These are phyloP conservation scores for Ips typographus DNA, from an alignment of 1,140 invertebrate genomes.

Conservation along the genomic window DNA sequence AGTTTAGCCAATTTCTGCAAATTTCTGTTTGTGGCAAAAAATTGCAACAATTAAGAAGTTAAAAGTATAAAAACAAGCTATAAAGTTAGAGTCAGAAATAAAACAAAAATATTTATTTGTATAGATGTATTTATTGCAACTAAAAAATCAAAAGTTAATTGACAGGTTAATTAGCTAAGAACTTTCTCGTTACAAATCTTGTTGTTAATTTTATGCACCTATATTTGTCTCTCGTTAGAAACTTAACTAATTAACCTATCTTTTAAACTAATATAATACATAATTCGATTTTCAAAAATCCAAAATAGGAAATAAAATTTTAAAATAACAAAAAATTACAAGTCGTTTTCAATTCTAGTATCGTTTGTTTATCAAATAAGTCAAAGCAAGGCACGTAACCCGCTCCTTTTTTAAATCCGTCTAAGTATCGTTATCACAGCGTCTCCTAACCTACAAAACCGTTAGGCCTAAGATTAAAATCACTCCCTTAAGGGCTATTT, in stretches of 20 bases:
- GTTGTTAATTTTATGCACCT: background rate
- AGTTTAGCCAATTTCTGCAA: too few species aligned
- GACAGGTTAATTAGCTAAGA: too few species aligned
- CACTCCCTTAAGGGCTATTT: slow-evolving; percentile 9
- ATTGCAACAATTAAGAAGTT: too few species aligned
- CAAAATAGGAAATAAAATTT: background rate
- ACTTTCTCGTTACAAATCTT: slow-evolving; percentile 3
- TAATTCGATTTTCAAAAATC: too few species aligned
- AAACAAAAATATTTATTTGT: too few species aligned
- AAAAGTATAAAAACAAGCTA: too few species aligned
- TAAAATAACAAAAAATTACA: slow-evolving; percentile 11
- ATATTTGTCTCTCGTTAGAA: background rate
- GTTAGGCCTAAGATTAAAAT: slow-evolving; percentile 19
- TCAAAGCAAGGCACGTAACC: slow-evolving; percentile 17
- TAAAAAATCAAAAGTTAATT: too few species aligned
- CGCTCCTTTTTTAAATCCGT: slow-evolving; percentile 2
- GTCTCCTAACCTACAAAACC: background rate
- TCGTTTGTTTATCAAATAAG: slow-evolving; percentile 5
- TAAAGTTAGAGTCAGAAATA: too few species aligned
- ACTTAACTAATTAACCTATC: slow-evolving; percentile 8
- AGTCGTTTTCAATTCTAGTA: slow-evolving; percentile 2
- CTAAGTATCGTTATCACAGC: slow-evolving; percentile 30
- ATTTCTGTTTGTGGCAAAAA: too few species aligned
- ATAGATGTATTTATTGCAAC: too few species aligned
- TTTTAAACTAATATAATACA: too few species aligned